Evolutionary conservation across 2,888 invertebrate genomes (phyloP).

Genomic region (Trissoscelio sp.): DNA sequence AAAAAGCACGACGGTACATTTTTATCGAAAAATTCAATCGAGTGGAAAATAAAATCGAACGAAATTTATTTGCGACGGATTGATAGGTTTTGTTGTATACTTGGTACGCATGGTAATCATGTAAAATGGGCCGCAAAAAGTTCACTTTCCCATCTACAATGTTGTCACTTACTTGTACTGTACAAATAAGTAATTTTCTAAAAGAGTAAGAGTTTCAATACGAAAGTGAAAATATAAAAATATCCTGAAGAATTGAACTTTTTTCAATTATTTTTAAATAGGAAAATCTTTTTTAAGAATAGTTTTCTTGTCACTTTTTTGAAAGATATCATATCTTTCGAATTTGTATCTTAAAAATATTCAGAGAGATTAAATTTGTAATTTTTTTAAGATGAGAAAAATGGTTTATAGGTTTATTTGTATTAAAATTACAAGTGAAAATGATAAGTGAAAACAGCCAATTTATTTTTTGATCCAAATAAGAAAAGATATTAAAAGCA

Average conservation of each 20-base stretch:
- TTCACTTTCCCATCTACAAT: conserved; percentile 23
- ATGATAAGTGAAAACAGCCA: too few species aligned
- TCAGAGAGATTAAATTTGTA: too few species aligned
- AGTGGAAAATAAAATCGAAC: conserved; percentile 9
- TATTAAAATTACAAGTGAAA: too few species aligned
- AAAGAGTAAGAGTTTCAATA: conserved; percentile 11
- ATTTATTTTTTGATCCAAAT: too few species aligned
- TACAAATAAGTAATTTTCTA: conserved; percentile 27
- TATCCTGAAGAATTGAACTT: neutral
- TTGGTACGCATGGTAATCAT: conserved; percentile 23
- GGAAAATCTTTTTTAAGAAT: neutral
- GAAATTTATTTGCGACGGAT: conserved; percentile 5
- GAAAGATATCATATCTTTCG: too few species aligned
- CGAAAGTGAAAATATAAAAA: conserved; percentile 9
- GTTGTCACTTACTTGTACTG: conserved; percentile 12
- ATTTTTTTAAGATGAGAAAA: too few species aligned
- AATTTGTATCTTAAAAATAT: too few species aligned
- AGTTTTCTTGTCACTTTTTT: too few species aligned
- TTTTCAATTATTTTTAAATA: neutral
- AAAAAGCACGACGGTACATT: too few species aligned
- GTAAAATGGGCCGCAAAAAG: conserved; percentile 14
- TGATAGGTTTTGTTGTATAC: conserved; percentile 7
- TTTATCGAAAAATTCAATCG: neutral
- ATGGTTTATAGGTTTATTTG: too few species aligned
- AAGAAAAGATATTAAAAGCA: neutral